A percentile compares a stretch with the other conserved stretches of the same genome.
Evolutionary conservation across 30 jellyfish, hydroid and myxozoan species (phyloP).

Genomic region (Hydractinia echinata): DNA sequence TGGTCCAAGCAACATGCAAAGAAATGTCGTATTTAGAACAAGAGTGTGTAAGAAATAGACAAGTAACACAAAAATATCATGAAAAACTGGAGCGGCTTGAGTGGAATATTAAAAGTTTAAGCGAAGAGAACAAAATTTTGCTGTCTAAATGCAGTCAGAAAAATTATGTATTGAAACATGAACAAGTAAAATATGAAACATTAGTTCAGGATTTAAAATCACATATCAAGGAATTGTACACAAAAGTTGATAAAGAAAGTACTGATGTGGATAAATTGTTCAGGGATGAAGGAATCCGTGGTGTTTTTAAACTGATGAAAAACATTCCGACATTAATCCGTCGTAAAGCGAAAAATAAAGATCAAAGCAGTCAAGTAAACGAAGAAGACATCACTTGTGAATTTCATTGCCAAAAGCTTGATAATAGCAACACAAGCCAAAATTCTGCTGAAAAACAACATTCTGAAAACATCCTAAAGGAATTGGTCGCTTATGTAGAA

Average conservation of each 20-base stretch:
- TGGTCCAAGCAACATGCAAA: neutral
- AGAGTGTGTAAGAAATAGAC: neutral
- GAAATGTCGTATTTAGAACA: neutral
- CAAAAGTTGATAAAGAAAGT: neutral
- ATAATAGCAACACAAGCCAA: no score
- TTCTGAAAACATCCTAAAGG: no score
- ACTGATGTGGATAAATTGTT: neutral
- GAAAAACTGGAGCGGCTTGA: neutral
- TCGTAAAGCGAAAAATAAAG: no score
- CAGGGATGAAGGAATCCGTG: neutral
- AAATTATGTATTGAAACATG: neutral
- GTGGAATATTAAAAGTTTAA: neutral
- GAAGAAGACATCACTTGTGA: no score
- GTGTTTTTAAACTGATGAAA: neutral
- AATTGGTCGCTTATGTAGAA: no score
- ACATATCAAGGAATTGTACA: neutral
- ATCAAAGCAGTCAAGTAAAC: no score
- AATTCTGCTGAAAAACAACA: no score
- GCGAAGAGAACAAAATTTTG: conserved; percentile 2
- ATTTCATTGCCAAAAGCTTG: no score
- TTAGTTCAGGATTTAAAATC: neutral
- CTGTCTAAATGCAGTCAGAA: neutral
- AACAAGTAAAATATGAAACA: neutral
- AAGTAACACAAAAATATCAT: neutral
- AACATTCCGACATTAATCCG: no score